phyloP scores from a whole-genome alignment of 2,888 invertebrate genomes.

The Atrina japonica region DNA sequence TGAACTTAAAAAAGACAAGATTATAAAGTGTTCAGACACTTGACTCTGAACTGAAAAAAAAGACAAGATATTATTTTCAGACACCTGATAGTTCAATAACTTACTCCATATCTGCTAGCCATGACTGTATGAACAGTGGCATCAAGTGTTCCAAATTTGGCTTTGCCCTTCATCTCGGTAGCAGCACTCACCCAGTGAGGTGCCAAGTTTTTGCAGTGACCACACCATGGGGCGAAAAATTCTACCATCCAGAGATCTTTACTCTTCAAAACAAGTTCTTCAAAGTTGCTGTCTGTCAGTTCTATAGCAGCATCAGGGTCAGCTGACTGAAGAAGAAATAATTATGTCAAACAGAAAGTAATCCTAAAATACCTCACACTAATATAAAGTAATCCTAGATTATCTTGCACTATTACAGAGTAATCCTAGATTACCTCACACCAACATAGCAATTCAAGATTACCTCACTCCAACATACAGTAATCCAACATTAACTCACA shows the following conservation, averaged over 20 bases:
- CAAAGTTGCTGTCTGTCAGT: constrained; percentile 97
- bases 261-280: constrained; percentile 92
- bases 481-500: neutral
- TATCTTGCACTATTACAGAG: too few species aligned
- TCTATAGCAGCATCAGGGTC: constrained; percentile 87
- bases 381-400: too few species aligned
- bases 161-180: constrained; percentile 94
- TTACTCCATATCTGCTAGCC: constrained; percentile 89
- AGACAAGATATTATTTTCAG: too few species aligned
- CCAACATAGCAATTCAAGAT: too few species aligned
- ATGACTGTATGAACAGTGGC: constrained; percentile 94
- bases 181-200: constrained; percentile 99
- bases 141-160: constrained; percentile 96
- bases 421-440: too few species aligned
- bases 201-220: constrained; percentile 90
- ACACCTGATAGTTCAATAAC: too few species aligned
- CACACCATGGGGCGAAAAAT: constrained; percentile 94
- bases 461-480: neutral
- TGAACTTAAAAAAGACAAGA: too few species aligned
- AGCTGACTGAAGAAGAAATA: constrained; percentile 17
- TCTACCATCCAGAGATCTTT: constrained; percentile 99
- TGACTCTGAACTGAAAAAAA: too few species aligned
- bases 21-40: too few species aligned
- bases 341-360: too few species aligned
- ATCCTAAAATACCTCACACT: too few species aligned